phyloP scores from a whole-genome alignment of 2,797 vertebrate genomes.

The Tolypeutes matacus region DNA sequence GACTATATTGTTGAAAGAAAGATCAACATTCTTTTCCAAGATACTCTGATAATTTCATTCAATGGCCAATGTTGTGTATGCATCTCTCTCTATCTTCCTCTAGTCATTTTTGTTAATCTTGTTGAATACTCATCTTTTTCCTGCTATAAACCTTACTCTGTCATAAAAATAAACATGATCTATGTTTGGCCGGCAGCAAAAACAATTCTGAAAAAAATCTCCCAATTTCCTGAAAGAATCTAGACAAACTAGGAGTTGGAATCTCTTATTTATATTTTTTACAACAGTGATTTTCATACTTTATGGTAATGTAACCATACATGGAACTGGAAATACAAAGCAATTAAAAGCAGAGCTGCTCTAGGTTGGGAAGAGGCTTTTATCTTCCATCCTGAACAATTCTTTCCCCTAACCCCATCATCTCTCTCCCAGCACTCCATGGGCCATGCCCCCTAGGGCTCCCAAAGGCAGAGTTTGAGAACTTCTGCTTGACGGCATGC shows the following conservation, averaged over 20 bases:
- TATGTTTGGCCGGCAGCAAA: not conserved
- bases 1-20: not conserved
- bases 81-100: not conserved
- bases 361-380: not conserved
- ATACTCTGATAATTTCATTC: not conserved
- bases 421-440: not conserved
- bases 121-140: conserved; percentile 23
- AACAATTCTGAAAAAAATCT: not conserved
- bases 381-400: not conserved
- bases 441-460: not conserved
- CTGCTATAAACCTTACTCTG: not conserved
- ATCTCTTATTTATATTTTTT: not conserved
- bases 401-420: not conserved
- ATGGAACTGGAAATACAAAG: not conserved
- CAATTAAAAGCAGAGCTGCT: not conserved
- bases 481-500: not conserved
- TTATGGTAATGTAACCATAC: not conserved
- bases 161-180: conserved; percentile 25
- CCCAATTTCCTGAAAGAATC: not conserved
- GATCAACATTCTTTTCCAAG: not conserved
- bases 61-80: not conserved
- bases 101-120: not conserved
- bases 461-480: conserved; percentile 41
- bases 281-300: not conserved
- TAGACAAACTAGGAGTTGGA: not conserved